Evolutionary conservation across 2,888 invertebrate species (phyloP), one percentile per base, ranked within the genome.

Genomic region (Ennomos fuscantarius): DNA sequence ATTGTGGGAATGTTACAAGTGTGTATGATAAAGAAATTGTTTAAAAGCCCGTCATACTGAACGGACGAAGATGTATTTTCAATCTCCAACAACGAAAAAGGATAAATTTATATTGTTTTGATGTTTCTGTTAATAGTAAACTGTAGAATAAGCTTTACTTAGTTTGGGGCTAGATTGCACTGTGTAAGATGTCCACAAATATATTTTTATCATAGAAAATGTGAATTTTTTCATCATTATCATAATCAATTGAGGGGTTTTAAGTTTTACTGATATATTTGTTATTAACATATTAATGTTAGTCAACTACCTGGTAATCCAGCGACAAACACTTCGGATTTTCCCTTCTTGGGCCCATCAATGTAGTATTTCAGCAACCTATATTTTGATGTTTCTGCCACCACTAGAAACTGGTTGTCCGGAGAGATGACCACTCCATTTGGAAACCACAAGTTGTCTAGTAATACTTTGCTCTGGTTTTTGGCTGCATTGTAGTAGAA

Each of bases 381-480:
- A 51, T 93, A 93, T 5, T 86, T 88, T 3, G 83, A 76, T 0
- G 95, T 94, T 86, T 99, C 99, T 1, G 95, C 86, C 0, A 98
- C 94, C 31, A 99, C 84, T 2, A 99, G 79, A 74, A 96, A 97
- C 59, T 96, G 95, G 79, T 97, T 96, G 74, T 97, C 95, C 6
- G 95, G 94, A 10, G 97, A 96, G 0, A 99, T 75, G 48, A 93
- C 94, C 24, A 99, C 84, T 11, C 99, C 99, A 85, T 99, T 99
- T 0, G 99, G 93, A 85, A 99, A 98, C 82, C 94, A 95, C 0
- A 99, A 74, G 44, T 96, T 93, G 62, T 96, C 94, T 0, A 97
- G 76, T 32, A 99, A 84, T 2, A 98, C 96, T 74, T 93, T 94
- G 74, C 95, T 96, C 65, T 93, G 93, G 74, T 97, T 96, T 60